These are phyloP conservation scores for Pempheris klunzingeri DNA, from an alignment of 2,797 vertebrate genomes.

Conservation along the genomic window DNA sequence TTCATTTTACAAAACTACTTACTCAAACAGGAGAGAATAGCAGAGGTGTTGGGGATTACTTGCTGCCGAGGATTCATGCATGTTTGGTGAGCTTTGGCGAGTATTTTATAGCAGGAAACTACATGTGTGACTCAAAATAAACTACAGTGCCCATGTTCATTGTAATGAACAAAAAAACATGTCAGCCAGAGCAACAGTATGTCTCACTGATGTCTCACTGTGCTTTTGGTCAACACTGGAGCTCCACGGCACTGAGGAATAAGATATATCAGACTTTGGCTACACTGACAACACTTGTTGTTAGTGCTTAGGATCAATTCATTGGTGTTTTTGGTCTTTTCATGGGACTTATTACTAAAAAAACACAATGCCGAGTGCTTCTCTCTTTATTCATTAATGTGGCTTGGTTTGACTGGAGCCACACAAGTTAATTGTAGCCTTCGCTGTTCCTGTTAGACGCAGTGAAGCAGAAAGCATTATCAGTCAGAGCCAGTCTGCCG, in stretches of 20 bases:
- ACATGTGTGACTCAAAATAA: not conserved
- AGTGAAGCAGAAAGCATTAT: conserved; percentile 56
- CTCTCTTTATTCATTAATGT: conserved; percentile 6
- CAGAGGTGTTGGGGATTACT: not conserved
- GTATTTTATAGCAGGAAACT: not conserved
- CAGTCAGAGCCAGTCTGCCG: conserved; percentile 62
- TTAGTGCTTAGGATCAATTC: not conserved
- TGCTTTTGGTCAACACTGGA: conserved; percentile 7
- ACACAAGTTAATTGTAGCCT: conserved; percentile 24
- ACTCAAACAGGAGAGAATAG: not conserved
- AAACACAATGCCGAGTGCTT: not conserved
- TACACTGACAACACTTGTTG: not conserved
- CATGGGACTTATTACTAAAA: conserved; percentile 8
- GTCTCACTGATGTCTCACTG: not conserved
- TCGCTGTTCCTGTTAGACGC: conserved; percentile 28
- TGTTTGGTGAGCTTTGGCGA: not conserved
- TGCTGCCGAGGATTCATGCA: not conserved
- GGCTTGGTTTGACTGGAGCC: conserved; percentile 33
- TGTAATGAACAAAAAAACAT: not conserved
- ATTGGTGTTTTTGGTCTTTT: not conserved
- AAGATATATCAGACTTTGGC: not conserved
- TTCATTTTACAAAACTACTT: not conserved
- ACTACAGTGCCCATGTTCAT: not conserved
- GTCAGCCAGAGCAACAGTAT: not conserved
- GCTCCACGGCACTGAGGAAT: not conserved